Evolutionary conservation across 1,140 invertebrate genomes (phyloP).

Genomic region (Leptestheria dahalacensis): DNA sequence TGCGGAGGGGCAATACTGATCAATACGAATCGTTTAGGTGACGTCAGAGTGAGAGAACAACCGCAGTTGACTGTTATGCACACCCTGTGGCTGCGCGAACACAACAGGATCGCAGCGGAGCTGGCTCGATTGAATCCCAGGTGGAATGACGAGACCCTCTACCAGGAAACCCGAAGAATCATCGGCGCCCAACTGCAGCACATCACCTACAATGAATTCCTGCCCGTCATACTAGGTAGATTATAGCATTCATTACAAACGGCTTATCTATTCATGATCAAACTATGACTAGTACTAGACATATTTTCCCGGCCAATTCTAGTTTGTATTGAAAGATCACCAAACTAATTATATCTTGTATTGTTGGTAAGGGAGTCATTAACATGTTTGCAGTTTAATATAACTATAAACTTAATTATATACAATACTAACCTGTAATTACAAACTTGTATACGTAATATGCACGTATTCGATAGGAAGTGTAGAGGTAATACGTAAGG

Average conservation of each 20-base stretch:
- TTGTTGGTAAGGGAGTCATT: too few relatives aligned
- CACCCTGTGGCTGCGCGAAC: slow-evolving; percentile 67
- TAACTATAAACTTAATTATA: too few relatives aligned
- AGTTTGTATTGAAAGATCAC: too few relatives aligned
- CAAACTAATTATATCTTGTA: too few relatives aligned
- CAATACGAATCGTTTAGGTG: slow-evolving; percentile 39
- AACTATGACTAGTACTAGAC: slow-evolving; percentile 15
- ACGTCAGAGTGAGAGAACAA: slow-evolving; percentile 72
- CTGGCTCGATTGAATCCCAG: slow-evolving; percentile 62
- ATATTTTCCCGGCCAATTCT: not conserved
- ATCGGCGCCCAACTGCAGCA: slow-evolving; percentile 59
- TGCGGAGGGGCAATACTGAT: slow-evolving; percentile 30
- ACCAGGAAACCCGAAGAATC: slow-evolving; percentile 71
- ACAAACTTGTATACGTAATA: too few relatives aligned
- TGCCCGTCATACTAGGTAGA: slow-evolving; percentile 58
- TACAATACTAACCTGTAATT: too few relatives aligned
- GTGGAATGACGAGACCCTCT: slow-evolving; percentile 70
- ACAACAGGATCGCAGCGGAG: slow-evolving; percentile 66
- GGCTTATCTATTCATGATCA: not conserved
- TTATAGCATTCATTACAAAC: not conserved
- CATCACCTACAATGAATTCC: slow-evolving; percentile 72
- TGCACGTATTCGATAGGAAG: too few relatives aligned
- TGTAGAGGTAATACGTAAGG: too few relatives aligned
- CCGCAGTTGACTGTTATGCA: slow-evolving; percentile 64
- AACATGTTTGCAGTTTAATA: too few relatives aligned